phyloP scores from a whole-genome alignment of 2,888 invertebrate species.

The Agonopterix arenella region DNA sequence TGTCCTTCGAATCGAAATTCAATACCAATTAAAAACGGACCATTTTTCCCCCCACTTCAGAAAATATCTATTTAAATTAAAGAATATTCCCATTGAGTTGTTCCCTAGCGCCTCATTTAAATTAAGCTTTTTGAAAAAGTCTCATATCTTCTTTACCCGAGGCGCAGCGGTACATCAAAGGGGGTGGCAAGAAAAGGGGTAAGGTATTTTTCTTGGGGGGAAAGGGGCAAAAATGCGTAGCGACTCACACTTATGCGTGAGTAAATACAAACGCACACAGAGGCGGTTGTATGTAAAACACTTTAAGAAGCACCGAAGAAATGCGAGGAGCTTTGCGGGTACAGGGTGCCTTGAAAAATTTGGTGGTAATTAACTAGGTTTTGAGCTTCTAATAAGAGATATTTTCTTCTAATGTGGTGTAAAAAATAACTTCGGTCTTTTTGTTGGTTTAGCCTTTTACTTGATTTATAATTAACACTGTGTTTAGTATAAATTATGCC shows the following conservation, averaged over 20 bases:
- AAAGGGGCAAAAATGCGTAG: conserved; percentile 72
- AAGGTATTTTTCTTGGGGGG: conserved; percentile 58
- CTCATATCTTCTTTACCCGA: conserved; percentile 74
- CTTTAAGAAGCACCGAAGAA: conserved; percentile 77
- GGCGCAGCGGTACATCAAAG: conserved; percentile 69
- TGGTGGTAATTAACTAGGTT: conserved; percentile 1
- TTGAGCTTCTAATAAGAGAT: not conserved
- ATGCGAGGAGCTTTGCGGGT: conserved; percentile 71
- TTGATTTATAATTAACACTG: not conserved
- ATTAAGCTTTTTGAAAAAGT: conserved; percentile 76
- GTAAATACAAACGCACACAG: conserved; percentile 70
- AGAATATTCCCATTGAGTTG: conserved; percentile 70
- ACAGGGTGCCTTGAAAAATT: conserved; percentile 46
- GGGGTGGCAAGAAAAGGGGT: conserved; percentile 57
- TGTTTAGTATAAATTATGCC: no score
- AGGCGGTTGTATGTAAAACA: conserved; percentile 70
- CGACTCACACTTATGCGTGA: conserved; percentile 67
- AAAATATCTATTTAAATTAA: conserved; percentile 72
- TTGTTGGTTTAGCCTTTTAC: not conserved
- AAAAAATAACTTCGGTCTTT: not conserved
- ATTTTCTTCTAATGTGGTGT: no score
- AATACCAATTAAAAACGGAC: conserved; percentile 69
- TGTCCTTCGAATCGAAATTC: conserved; percentile 62
- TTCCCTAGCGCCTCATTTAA: conserved; percentile 69
- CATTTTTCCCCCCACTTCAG: conserved; percentile 39